Evolutionary conservation across 1,140 invertebrate species (phyloP), one percentile per base, ranked within the genome.

Genomic region (Lycorma delicatula): DNA sequence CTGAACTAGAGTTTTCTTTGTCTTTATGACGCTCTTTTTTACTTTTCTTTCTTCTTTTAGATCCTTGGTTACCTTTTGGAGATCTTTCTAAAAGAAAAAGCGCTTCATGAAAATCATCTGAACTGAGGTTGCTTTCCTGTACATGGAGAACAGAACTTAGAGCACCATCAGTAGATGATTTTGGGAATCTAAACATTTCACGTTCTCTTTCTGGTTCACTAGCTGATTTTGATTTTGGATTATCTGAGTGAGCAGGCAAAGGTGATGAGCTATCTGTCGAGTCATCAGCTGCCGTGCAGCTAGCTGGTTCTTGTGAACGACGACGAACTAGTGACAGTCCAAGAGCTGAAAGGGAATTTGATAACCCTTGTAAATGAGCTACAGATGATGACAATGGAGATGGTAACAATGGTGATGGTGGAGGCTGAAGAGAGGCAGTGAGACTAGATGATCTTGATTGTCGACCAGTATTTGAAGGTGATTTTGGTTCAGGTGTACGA

Each of bases 81-180:
- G 77, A 78, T 44, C 76, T 66, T 62, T 78, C 77, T 27, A 78
- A 64, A 4, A 80, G 67, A 59, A 81, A 81, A 3, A 81, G 64
- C 13, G 77, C 78, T 67, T 81, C 79, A 63, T 81, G 79, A 64
- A 81, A 81, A 66, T 79, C 78, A 62, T 81, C 79, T 4, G 78
- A 79, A 68, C 77, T 79, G n/a, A 79, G 62, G 64, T 77, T 79
- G 4, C 75, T 76, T 64, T 80, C 78, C 66, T 80, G 76, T 16
- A 81, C 76, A 65, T 79, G 78, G 22, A 81, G 69, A 27, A 80
- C 78, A 5, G 79, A 80, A 66, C 78, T 80, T 13, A 81, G 68
- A 31, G 76, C 77, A 12, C 77, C 77, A 61, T 80, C 78, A 13
- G 78, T 78, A 13, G 77, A 78, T 2, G 77, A 79, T 67, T 79